Evolutionary conservation across 2,797 vertebrate genomes (phyloP), one percentile per base, ranked within the genome.

Genomic region (Pseudomugil tenellus): DNA sequence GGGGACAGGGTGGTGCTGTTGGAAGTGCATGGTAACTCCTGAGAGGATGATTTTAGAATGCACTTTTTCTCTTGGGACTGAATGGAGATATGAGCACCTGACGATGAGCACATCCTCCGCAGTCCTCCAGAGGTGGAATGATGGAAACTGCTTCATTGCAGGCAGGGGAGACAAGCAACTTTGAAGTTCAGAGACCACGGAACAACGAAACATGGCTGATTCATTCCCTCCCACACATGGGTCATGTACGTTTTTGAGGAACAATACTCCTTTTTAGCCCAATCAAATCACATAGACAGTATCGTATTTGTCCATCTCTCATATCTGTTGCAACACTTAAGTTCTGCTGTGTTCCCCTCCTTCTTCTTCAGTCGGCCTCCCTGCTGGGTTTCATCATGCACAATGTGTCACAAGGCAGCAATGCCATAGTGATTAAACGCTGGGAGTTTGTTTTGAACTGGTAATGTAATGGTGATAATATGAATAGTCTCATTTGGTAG

Each of bases 301-400:
- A 84, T 61, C 46, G 80, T 82, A 79, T 87, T 91, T 89, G 89
- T 89, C 85, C 89, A 80, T 68, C 72, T 79, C 66, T 84, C 70
- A 60, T 78, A 79, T 89, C 80, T 90, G 85, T 91, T 86, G 90
- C 87, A 88, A 91, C 84, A 84, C 79, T 85, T 83, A 55, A 73
- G 72, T 78, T 84, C 58, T 77, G 60, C 77, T 80, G 57, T 69
- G 70, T 84, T 81, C 85, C 51, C 26, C 26, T 53, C 51, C 67
- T 90, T 80, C 67, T 90, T 80, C 85, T 84, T 68, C 65, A 75
- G 78, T 58, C 76, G 29, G 85, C 62, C 72, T 91, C 88, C 89
- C 89, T 76, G 89, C 92, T 90, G 89, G 71, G 87, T 92, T 93
- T 91, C 85, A 89, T 91, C 89, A 92, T 89, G 80, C 84, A 74